Evolutionary conservation across 2,113 vertebrate genomes (phyloP).

Genomic region (Ceratotherium simum): DNA sequence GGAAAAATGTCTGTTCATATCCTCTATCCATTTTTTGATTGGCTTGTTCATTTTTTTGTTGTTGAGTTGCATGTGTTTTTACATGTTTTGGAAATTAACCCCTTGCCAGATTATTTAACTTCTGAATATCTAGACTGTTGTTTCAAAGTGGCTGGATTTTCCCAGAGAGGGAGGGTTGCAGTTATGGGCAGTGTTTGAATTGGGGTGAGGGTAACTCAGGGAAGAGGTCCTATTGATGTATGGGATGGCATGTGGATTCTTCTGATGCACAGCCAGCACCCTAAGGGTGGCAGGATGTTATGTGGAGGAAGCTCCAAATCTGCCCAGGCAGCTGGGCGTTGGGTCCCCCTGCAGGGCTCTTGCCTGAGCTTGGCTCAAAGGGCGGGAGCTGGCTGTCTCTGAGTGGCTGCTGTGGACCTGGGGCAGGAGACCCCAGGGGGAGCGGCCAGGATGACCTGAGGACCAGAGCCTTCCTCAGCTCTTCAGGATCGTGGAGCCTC

Average conservation of each 20-base stretch:
- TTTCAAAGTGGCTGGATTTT: background rate
- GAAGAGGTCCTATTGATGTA: background rate
- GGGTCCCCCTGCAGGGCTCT: no score
- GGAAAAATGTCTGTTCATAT: no score
- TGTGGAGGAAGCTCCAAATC: rapidly evolving
- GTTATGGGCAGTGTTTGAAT: no score
- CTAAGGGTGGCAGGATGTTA: rapidly evolving
- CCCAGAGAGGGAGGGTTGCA: no score
- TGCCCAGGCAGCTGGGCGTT: rapidly evolving
- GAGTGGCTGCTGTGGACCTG: background rate
- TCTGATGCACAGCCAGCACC: rapidly evolving
- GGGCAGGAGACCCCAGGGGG: rapidly evolving
- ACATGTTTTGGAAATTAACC: no score
- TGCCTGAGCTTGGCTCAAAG: background rate
- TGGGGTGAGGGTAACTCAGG: background rate
- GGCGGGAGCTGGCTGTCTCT: rapidly evolving
- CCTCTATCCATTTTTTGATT: no score
- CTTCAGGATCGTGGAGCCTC: background rate
- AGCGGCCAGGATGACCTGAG: background rate
- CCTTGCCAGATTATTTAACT: background rate
- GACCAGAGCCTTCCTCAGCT: background rate
- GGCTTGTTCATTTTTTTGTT: no score
- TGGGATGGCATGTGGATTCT: background rate
- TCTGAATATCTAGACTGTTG: background rate
- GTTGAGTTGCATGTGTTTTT: no score